Percentiles rank a stretch among this genome's conserved stretches.
phyloP scores from a whole-genome alignment of 2,797 vertebrate species.

The Erethizon dorsatum region DNA sequence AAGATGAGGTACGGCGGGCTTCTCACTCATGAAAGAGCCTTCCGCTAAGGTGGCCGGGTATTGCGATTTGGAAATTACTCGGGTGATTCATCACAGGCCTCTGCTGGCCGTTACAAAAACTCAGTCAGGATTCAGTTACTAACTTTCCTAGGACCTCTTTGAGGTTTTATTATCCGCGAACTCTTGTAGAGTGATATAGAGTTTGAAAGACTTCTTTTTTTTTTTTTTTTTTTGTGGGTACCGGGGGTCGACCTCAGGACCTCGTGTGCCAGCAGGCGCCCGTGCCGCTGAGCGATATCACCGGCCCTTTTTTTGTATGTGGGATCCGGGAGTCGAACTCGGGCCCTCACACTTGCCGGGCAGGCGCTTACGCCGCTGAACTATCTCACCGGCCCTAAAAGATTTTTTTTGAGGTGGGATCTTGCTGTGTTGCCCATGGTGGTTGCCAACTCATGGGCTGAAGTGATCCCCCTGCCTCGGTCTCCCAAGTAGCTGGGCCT shows the following conservation, averaged over 20 bases:
- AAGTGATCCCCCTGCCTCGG: not conserved
- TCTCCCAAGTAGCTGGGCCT: not conserved
- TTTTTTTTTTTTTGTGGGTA: not conserved
- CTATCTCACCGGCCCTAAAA: too few species aligned
- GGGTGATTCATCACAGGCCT: not conserved
- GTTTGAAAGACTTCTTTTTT: not conserved
- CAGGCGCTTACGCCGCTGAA: too few species aligned
- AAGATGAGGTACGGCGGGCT: not conserved
- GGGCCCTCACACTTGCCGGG: too few species aligned
- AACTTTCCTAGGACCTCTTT: not conserved
- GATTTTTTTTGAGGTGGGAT: not conserved
- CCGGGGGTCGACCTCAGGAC: too few species aligned
- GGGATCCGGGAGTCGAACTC: too few species aligned
- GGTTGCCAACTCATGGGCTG: not conserved
- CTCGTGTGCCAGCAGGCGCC: too few species aligned
- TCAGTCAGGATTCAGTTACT: not conserved
- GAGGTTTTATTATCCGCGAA: not conserved
- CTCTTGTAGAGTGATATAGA: not conserved
- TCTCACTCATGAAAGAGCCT: not conserved
- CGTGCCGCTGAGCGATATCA: too few species aligned
- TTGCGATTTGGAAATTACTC: constrained; percentile 50
- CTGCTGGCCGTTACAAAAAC: not conserved
- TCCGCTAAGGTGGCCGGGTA: constrained; percentile 2
- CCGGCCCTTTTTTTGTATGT: too few species aligned
- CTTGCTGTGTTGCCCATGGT: not conserved